Base-by-base conservation (phyloP, 2,113 vertebrate species). In the Mus pahari region DNA sequence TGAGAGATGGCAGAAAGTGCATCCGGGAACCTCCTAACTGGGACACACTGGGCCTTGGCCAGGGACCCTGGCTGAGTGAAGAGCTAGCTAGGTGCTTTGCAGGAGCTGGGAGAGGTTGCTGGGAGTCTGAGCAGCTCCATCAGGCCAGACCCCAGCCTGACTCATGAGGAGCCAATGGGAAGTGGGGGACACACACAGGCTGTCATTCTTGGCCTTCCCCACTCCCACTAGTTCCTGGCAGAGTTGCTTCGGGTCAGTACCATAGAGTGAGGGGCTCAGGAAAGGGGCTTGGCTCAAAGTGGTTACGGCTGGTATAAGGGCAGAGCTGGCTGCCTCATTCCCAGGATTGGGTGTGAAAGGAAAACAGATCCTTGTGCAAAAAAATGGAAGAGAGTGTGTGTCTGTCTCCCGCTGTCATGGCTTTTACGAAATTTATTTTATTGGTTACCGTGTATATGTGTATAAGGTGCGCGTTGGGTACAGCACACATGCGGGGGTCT, bases 341-440 rank as follows among this genome's bases (percentile, higher is more conserved):
- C 1, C 0, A 1, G 70, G 11, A 16, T 16, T 10, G 0, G 1
- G 31, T 7, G 0, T 1, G 20, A 48, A 19, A 60, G 75, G 66
- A 45, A 78, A 66, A 36, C 1, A 68, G 39, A 28, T 50, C 22
- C n/a, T 26, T 12, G 11, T 53, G 42, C 48, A 48, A 48, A 24
- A 36, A 31, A 89, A 36, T 42, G 45, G n/a, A 60, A 28, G 48
- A 62, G 9, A 24, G 58, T 17, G 33, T 12, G 62, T 42, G 31
- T 8, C 50, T 39, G 19, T 55, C 58, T 83, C 9, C 36, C 17
- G 0, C 4, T 4, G 2, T n/a, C 58, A 66, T 5, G 60, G 39
- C 39, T 33, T 82, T 60, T 39, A 60, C 36, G 60, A 39, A 13
- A 26, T 39, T 14, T 60, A 33, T 68, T 68, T 64, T 19, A 31